These are phyloP conservation scores for Hemithea aestivaria DNA, from an alignment of 2,888 invertebrate genomes.

Conservation along the genomic window DNA sequence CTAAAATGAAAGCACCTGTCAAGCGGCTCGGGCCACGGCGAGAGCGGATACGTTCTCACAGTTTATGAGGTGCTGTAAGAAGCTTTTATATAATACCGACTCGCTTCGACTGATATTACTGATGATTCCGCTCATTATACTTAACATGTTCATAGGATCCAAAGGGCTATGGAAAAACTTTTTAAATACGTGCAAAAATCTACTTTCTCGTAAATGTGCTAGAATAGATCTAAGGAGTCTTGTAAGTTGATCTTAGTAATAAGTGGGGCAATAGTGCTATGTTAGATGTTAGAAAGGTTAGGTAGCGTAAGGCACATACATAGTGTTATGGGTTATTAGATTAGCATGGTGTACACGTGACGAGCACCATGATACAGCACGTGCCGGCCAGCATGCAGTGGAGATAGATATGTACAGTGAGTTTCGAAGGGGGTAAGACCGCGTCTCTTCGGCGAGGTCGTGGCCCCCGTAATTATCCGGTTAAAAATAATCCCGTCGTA, in stretches of 20 bases:
- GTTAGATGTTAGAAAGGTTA: no score
- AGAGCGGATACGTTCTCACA: constrained; percentile 32
- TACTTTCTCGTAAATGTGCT: no score
- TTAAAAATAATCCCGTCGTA: constrained; percentile 72
- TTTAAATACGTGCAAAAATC: no score
- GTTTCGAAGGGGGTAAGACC: constrained; percentile 41
- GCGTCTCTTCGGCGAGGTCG: constrained; percentile 35
- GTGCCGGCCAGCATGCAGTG: constrained; percentile 33
- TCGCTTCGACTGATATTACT: constrained; percentile 3
- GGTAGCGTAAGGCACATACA: constrained; percentile 30
- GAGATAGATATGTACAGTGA: constrained; percentile 37
- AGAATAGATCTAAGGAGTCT: no score
- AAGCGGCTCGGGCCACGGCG: constrained; percentile 32
- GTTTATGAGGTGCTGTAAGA: constrained; percentile 27
- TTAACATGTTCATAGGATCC: no score
- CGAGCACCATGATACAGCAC: constrained; percentile 42
- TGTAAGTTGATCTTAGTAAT: no score
- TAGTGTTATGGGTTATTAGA: constrained; percentile 38
- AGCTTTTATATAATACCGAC: constrained; percentile 6
- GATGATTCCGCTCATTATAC: no score
- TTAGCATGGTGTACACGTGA: constrained; percentile 46
- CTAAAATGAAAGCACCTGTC: constrained; percentile 57
- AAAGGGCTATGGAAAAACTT: no score
- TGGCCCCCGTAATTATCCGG: constrained; percentile 57
- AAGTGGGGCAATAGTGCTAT: no score